Conservation (phyloP, 2,113 vertebrate genomes). For the Forbesichthys papilliferus region DNA sequence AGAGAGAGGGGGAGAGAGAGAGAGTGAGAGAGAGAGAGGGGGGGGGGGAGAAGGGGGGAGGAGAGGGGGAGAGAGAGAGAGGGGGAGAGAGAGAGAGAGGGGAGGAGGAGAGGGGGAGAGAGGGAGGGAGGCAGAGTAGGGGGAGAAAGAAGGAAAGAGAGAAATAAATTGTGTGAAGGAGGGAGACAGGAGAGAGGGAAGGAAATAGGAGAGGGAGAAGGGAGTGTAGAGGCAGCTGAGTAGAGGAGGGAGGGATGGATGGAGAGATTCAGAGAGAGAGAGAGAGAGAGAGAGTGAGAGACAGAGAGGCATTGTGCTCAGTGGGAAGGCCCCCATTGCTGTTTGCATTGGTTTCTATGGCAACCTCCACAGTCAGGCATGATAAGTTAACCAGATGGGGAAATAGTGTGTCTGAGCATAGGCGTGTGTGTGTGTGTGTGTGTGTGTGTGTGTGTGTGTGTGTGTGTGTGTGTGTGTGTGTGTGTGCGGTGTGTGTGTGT, state of each 20-base stretch:
- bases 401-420: constrained; percentile 4
- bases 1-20: constrained; percentile 34
- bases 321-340: constrained; percentile 48
- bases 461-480: background rate
- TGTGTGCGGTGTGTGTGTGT: background rate
- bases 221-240: background rate
- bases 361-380: constrained; percentile 47
- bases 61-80: constrained; percentile 5
- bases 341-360: constrained; percentile 61
- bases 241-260: background rate
- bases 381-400: constrained; percentile 74
- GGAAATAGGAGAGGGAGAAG: background rate
- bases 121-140: background rate
- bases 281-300: constrained; percentile 45
- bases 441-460: background rate
- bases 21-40: background rate
- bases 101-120: constrained; percentile 9
- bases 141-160: background rate
- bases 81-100: constrained; percentile 51
- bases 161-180: background rate
- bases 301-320: constrained; percentile 69
- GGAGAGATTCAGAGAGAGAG: background rate
- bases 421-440: constrained; percentile 5
- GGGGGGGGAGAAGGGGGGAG: background rate
- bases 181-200: background rate